phyloP scores from a whole-genome alignment of 2,113 vertebrate species.

The Xiphophorus maculatus region DNA sequence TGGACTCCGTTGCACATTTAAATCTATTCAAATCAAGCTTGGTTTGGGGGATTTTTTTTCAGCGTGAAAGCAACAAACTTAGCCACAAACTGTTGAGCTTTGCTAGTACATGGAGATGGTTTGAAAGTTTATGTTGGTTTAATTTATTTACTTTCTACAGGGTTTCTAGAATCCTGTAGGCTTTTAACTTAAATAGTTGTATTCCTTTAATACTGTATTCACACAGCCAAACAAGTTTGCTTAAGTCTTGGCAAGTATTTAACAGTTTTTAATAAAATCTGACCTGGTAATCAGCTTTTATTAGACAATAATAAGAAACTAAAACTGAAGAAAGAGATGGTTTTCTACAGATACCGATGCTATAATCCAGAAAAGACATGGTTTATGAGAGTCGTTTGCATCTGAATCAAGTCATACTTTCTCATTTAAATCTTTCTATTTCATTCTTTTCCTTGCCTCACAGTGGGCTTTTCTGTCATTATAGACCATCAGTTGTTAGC shows the following conservation, averaged over 20 bases:
- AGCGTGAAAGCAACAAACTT: slow-evolving; percentile 18
- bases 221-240: slow-evolving; percentile 1
- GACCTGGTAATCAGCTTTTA: slow-evolving; percentile 25
- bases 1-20: slow-evolving; percentile 48
- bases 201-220: background rate
- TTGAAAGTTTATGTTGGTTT: slow-evolving; percentile 23
- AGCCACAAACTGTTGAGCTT: slow-evolving; percentile 5
- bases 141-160: background rate
- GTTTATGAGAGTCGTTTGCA: slow-evolving; percentile 7
- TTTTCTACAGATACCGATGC: background rate
- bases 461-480: background rate
- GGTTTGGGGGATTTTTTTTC: background rate
- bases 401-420: background rate
- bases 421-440: background rate
- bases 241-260: background rate
- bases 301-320: slow-evolving; percentile 5
- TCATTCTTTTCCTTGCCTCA: background rate
- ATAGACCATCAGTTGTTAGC: background rate
- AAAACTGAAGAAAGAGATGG: background rate
- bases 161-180: background rate
- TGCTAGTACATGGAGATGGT: slow-evolving; percentile 8
- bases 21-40: slow-evolving; percentile 68
- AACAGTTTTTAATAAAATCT: background rate
- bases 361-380: slow-evolving; percentile 6
- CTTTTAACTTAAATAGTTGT: slow-evolving; percentile 5